These are phyloP conservation scores for Calidris pygmaea DNA, from an alignment of 2,113 vertebrate species.

Conservation along the genomic window DNA sequence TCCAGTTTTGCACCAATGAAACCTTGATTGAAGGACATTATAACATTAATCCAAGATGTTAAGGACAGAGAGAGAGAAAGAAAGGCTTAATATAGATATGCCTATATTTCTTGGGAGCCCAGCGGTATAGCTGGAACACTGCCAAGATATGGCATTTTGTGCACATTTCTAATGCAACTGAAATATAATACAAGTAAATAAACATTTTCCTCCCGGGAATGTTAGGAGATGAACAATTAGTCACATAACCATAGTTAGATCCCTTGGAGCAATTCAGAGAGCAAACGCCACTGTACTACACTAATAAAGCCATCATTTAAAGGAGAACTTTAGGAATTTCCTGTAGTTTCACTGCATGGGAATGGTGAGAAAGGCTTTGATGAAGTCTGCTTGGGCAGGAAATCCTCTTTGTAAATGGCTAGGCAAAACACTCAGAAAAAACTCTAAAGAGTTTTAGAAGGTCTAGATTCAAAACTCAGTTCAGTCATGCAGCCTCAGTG, in stretches of 20 bases:
- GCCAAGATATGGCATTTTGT: background rate
- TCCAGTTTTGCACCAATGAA: background rate
- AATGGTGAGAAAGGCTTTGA: background rate
- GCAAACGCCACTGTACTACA: rapidly evolving
- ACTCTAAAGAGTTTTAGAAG: background rate
- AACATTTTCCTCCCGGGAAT: background rate
- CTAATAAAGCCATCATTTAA: background rate
- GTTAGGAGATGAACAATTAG: background rate
- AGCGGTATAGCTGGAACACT: background rate
- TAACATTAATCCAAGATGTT: background rate
- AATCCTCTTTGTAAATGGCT: background rate
- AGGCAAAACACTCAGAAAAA: background rate
- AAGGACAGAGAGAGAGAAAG: background rate
- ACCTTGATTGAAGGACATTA: background rate
- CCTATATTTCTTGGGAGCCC: background rate
- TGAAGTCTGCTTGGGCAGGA: background rate
- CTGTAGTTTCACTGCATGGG: background rate
- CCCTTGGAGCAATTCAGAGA: background rate
- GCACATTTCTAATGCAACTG: background rate
- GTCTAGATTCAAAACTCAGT: background rate
- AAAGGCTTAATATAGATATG: background rate
- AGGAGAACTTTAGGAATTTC: background rate
- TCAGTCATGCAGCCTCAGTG: background rate
- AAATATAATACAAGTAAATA: background rate
- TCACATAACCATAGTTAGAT: background rate